Evolutionary conservation across 2,113 vertebrate species (phyloP).

Genomic region (Apteryx owenii): DNA sequence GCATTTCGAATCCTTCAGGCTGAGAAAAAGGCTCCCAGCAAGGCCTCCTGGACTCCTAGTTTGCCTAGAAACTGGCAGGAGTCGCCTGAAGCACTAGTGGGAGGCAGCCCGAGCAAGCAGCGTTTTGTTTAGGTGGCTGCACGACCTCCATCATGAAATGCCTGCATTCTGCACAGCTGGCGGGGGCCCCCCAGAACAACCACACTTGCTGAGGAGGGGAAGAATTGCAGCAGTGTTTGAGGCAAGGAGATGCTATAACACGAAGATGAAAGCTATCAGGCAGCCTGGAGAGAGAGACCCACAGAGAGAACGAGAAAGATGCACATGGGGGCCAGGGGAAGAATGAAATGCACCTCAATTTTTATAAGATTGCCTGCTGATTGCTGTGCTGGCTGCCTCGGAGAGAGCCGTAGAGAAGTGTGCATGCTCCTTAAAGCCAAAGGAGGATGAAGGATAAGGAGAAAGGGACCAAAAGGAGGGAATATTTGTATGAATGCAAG

Average conservation of each 20-base stretch:
- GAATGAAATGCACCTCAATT: not conserved
- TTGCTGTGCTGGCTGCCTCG: not conserved
- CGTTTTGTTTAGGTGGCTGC: not conserved
- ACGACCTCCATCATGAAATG: not conserved
- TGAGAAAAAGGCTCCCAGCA: not conserved
- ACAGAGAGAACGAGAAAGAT: not conserved
- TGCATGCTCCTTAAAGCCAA: not conserved
- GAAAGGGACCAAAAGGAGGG: not conserved
- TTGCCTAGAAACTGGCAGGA: not conserved
- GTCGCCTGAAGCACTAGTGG: not conserved
- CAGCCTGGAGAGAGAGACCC: not conserved
- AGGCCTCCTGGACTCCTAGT: not conserved
- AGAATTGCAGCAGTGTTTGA: not conserved
- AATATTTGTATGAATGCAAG: not conserved
- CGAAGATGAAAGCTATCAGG: not conserved
- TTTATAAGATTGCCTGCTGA: not conserved
- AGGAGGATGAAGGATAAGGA: not conserved
- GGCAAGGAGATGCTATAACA: not conserved
- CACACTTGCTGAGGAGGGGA: not conserved
- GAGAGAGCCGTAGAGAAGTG: rapidly evolving
- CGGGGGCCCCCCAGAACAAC: not conserved
- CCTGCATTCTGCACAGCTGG: not conserved
- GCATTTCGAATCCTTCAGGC: not conserved
- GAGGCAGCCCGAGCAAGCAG: not conserved
- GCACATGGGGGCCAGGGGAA: rapidly evolving